phyloP scores from a whole-genome alignment of 2,797 vertebrate genomes.

The Meda fulgida region DNA sequence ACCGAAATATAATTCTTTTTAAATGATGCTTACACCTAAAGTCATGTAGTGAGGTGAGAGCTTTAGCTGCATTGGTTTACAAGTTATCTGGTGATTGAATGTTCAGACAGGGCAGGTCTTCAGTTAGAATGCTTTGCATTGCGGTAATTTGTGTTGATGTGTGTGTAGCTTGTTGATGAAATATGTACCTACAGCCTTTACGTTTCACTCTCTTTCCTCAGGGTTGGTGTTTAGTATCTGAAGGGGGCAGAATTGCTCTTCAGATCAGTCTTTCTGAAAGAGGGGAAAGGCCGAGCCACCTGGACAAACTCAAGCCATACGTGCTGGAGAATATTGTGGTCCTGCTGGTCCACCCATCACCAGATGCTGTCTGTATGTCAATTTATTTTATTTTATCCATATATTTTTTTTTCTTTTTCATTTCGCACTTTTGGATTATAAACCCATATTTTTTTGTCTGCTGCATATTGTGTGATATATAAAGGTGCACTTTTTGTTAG shows the following conservation, averaged over 20 bases:
- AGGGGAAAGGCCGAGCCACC: constrained; percentile 84
- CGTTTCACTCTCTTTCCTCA: constrained; percentile 57
- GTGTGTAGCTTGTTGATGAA: not conserved
- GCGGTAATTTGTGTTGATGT: constrained; percentile 2
- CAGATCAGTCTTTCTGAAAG: constrained; percentile 90
- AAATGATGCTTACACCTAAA: not conserved
- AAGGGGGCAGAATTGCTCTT: constrained; percentile 82
- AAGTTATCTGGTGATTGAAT: constrained; percentile 14
- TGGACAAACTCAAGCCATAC: constrained; percentile 93
- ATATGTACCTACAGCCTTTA: not conserved
- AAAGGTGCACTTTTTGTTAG: not conserved
- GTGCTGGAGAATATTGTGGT: constrained; percentile 94
- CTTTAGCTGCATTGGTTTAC: not conserved
- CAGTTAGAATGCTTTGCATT: not conserved
- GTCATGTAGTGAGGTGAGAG: not conserved
- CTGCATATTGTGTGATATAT: no score
- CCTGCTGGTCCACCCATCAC: constrained; percentile 83
- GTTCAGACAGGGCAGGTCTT: not conserved
- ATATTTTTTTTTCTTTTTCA: not conserved
- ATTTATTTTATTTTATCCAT: not conserved
- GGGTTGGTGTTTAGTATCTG: constrained; percentile 77
- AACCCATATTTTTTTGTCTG: not conserved
- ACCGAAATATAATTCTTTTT: not conserved
- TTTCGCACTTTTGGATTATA: not conserved
- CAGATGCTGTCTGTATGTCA: constrained; percentile 71